Evolutionary conservation across 2,888 invertebrate genomes (phyloP).

Genomic region (Drosophila acutilabella): DNA sequence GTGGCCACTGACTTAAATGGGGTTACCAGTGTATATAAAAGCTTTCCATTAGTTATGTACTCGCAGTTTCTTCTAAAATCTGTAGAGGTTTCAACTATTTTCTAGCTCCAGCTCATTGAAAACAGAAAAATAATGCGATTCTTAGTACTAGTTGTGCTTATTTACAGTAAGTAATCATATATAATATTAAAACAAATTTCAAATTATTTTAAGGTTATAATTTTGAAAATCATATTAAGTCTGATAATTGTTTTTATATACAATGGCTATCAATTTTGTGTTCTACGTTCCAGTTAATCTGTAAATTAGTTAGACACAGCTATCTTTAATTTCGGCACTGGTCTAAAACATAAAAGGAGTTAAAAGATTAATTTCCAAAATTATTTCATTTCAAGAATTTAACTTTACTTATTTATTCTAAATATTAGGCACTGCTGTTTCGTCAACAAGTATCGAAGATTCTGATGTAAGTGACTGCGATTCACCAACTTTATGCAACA

Average conservation of each 20-base stretch:
- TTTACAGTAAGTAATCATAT: slow-evolving; percentile 9
- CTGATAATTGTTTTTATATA: too few relatives aligned
- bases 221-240: too few relatives aligned
- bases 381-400: background rate
- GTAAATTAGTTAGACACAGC: too few relatives aligned
- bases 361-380: too few relatives aligned
- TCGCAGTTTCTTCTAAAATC: background rate
- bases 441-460: background rate
- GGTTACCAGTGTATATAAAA: background rate
- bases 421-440: slow-evolving; percentile 1
- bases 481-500: background rate
- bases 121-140: background rate
- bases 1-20: background rate
- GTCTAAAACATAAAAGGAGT: too few relatives aligned
- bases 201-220: too few relatives aligned
- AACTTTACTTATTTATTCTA: background rate
- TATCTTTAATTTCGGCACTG: too few relatives aligned
- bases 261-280: too few relatives aligned
- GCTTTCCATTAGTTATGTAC: background rate
- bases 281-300: too few relatives aligned
- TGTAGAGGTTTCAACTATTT: background rate
- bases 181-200: too few relatives aligned
- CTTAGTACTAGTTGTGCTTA: background rate
- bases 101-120: too few relatives aligned
- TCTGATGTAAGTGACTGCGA: background rate